Evolutionary conservation across 2,888 invertebrate species (phyloP), one percentile per base, ranked within the genome.

Genomic region (Tridacna crocea): DNA sequence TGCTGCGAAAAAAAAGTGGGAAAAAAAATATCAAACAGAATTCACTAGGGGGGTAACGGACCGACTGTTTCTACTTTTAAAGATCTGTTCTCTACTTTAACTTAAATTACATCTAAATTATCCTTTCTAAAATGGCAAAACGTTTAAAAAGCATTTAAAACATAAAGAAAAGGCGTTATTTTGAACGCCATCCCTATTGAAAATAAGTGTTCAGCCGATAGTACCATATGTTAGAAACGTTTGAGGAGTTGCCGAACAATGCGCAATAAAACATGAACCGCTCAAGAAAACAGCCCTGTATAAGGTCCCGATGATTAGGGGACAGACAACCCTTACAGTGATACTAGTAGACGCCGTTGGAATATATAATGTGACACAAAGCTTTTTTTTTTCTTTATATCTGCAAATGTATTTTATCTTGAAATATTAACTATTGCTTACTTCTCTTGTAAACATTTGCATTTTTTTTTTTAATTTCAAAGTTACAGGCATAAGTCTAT

Each of bases 181-280:
- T 70, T 46, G 51, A 15, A 70, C n/a, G 48, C 12, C 70, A 70
- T 70, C 70, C 48, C 70, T 70, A 70, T 70, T 70, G 70, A 70
- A 24, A 51, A 51, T 70, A 70, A 70, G 48, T 70, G 70, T 36
- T 70, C 19, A 24, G 26, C 26, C 70, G 70, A 70, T 70, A 70
- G 19, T 17, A 47, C 70, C 70, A 70, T 70, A 70, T 70, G 70
- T 70, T 70, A 70, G 70, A 70, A 70, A 70, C 70, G 70, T 70
- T 70, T 51, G 24, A 22, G 24, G 10, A 1, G 6, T 4, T 61
- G 61, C 3, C 61, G n/a, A 68, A 68, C 68, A 68, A 68, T 68
- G 68, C 19, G 68, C 68, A 68, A 68, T 68, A 68, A 68, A 68
- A 68, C 19, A 68, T 68, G 46, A 68, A 46, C 46, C 68, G n/a